phyloP scores from a whole-genome alignment of 1,140 invertebrate species.

The Eufriesea mexicana region DNA sequence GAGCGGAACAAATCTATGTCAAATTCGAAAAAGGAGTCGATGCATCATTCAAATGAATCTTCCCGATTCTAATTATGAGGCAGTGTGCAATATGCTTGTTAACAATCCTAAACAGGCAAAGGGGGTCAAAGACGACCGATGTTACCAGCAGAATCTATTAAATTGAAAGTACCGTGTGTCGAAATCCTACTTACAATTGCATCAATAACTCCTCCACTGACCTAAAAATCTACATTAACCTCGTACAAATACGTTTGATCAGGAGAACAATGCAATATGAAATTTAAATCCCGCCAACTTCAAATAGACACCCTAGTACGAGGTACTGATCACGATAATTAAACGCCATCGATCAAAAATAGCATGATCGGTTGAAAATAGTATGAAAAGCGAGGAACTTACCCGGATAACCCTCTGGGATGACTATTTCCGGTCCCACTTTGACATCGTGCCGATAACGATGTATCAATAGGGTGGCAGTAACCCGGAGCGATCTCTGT shows the following conservation, averaged over 20 bases:
- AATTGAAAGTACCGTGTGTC: not conserved
- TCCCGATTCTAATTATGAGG: not conserved
- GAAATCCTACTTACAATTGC: not conserved
- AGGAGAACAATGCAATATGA: no score
- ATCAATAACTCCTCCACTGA: not conserved
- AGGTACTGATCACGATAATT: no score
- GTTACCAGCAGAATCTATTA: not conserved
- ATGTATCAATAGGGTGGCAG: conserved; percentile 78
- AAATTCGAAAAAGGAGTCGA: not conserved
- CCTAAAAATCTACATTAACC: no score
- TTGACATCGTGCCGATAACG: conserved; percentile 81
- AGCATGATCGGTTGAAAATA: no score
- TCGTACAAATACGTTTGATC: no score
- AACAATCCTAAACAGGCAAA: conserved; percentile 5
- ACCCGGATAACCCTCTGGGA: conserved; percentile 81
- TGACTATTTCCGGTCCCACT: conserved; percentile 81
- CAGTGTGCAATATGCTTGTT: not conserved
- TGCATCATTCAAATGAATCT: not conserved
- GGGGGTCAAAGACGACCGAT: conserved; percentile 12
- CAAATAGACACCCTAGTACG: no score
- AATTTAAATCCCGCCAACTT: no score
- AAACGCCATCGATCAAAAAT: no score
- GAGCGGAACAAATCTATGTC: not conserved
- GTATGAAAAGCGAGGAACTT: conserved; percentile 39
- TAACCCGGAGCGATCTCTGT: conserved; percentile 79